Evolutionary conservation across 2,888 invertebrate species (phyloP).

Genomic region (Machimus rusticus): DNA sequence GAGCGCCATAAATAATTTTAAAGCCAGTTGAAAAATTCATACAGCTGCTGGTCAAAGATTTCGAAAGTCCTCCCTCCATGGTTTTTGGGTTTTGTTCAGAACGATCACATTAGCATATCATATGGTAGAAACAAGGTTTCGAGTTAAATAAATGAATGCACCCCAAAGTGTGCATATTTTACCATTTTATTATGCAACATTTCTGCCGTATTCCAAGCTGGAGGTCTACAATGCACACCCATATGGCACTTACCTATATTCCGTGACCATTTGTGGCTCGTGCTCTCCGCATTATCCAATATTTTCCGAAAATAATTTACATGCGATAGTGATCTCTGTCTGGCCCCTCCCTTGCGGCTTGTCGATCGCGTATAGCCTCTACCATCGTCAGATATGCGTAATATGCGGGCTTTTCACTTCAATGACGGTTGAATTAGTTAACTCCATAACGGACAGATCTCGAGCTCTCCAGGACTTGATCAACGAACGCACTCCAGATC

Average conservation of each 20-base stretch:
- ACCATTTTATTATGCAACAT: slow-evolving; percentile 15
- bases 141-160: not conserved
- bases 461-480: not conserved
- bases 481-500: not conserved
- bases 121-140: not conserved
- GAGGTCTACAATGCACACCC: not conserved
- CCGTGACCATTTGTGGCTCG: slow-evolving; percentile 35
- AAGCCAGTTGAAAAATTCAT: not conserved
- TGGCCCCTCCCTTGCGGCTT: slow-evolving; percentile 5
- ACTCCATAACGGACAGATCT: slow-evolving; percentile 10
- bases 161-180: slow-evolving; percentile 33
- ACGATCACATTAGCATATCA: not conserved
- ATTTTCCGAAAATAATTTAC: slow-evolving; percentile 22
- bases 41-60: not conserved
- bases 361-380: not conserved
- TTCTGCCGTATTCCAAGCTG: not conserved
- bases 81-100: not conserved
- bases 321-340: slow-evolving; percentile 19
- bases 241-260: slow-evolving; percentile 25
- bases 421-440: slow-evolving; percentile 29
- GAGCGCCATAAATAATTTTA: not conserved
- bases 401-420: slow-evolving; percentile 22
- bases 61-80: not conserved
- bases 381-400: not conserved
- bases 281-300: slow-evolving; percentile 8